Evolutionary conservation across 2,888 invertebrate species (phyloP), one percentile per base, ranked within the genome.

Genomic region (Strigamia maritima): DNA sequence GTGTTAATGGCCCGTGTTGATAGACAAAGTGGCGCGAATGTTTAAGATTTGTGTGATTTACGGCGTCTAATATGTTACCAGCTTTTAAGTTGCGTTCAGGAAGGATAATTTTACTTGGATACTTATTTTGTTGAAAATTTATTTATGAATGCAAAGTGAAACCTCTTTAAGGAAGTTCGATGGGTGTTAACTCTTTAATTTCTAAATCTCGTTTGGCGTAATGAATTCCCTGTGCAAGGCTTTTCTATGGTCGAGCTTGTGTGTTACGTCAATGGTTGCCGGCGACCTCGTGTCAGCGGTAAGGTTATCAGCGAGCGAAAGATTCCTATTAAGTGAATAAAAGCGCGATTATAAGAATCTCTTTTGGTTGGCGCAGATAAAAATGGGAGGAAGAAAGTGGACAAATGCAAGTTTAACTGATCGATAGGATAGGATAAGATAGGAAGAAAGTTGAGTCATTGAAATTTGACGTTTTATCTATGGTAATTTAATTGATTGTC

Each of bases 301-400:
- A 28, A 70, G 70, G 70, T 70, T 70, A 70, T 70, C 70, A 28
- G 70, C 70, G 12, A 26, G 28, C 70, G 70, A 70, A 28, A 70
- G 70, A 70, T 70, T 70, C 70, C 70, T 70, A 70, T 70, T 70
- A 70, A 70, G 70, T 70, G 70, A 70, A 70, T 70, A 70, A 70
- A 70, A 70, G 70, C 70, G 70, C 70, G 70, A 70, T 70, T 70
- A 70, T 70, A n/a, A 70, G 70, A 70, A 70, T 70, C 70, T 28
- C 70, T 70, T 12, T 65, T 70, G 70, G 70, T 70, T 16, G 26
- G 28, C 0, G 26, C 26, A 70, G 70, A 70, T 70, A 70, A 70
- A 70, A 70, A 28, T 70, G 70, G 12, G 26, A 70, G n/a, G 16
- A 70, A 26, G 70, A 28, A 70, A 70, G 1, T 70, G 70, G 70